Percentiles rank a stretch among this genome's conserved stretches.
phyloP scores from a whole-genome alignment of 37 sponge, comb jelly and placozoan species.

The Chondrilla cf. caribensis region DNA sequence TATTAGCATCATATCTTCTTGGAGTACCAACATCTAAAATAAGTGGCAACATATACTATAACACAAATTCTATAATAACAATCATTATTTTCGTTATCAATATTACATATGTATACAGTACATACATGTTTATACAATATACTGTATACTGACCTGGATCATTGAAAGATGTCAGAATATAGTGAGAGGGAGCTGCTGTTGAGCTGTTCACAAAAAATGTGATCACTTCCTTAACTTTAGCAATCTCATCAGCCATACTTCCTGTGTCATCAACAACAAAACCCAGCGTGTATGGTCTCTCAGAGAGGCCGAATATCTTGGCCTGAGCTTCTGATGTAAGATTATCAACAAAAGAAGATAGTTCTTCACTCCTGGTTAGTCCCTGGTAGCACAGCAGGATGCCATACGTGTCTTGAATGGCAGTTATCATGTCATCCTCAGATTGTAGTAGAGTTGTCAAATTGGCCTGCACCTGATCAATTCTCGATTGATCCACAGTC shows the following conservation, averaged over 20 bases:
- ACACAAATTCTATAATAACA: background rate
- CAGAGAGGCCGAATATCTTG: slow-evolving; percentile 10
- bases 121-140: too few species aligned
- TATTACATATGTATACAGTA: too few species aligned
- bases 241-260: slow-evolving; percentile 26
- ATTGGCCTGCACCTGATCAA: background rate
- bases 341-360: background rate
- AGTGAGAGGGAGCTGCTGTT: background rate
- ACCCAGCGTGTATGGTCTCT: background rate
- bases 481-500: background rate
- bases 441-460: background rate
- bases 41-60: background rate
- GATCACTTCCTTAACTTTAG: slow-evolving; percentile 3
- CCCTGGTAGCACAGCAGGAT: background rate
- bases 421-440: background rate
- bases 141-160: slow-evolving; percentile 19
- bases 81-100: too few species aligned
- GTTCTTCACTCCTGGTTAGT: background rate
- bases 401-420: background rate
- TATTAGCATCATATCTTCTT: background rate
- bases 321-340: background rate
- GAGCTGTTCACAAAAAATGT: background rate
- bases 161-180: slow-evolving; percentile 34
- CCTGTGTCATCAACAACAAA: slow-evolving; percentile 39
- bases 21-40: slow-evolving; percentile 21